Evolutionary conservation across 2,113 vertebrate genomes (phyloP), one percentile per base, ranked within the genome.

Genomic region (Hemibates koningsi): DNA sequence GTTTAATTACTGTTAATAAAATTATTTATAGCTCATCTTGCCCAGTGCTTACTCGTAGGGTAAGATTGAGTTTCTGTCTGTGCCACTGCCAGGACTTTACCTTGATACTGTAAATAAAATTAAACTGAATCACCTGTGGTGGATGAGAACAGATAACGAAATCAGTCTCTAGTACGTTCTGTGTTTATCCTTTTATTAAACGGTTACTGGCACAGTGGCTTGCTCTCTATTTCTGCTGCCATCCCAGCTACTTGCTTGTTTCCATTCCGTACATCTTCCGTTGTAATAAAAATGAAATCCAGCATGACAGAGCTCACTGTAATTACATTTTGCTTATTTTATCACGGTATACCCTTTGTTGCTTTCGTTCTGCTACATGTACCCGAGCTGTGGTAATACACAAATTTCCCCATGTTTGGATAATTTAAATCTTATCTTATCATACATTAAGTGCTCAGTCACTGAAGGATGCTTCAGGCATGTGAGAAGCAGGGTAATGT

Each of bases 191-290:
- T 12, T 50, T 76, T 76, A 29, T 45, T 76, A 29, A 71, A 71
- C 12, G 0, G 9, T 50, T 29, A 76, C 43, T 19, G 41, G 68
- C 21, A 48, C 21, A 27, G 38, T 16, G 41, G 41, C 21, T 27
- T 73, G 68, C 36, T 71, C 10, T 24, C 38, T 0, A 3, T 68
- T 21, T 68, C 19, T 41, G 63, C 34, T 68, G 63, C 63, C 38
- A 0, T 71, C 38, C n/a, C 66, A 43, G 2, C 66, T 24, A 45
- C 21, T 45, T 73, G 1, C 68, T 73, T 1, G 0, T 45, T 27
- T 73, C 21, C 41, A 48, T 73, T 45, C 13, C 0, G 0, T 73
- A 6, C 5, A 6, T 0, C 21, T 73, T 27, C 24, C 1, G 14
- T 17, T 45, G 41, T 27, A 45, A 17, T 73, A 10, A 73, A 45